phyloP scores from a whole-genome alignment of 2,888 invertebrate species.

The Acanthococcus lagerstroemiae region DNA sequence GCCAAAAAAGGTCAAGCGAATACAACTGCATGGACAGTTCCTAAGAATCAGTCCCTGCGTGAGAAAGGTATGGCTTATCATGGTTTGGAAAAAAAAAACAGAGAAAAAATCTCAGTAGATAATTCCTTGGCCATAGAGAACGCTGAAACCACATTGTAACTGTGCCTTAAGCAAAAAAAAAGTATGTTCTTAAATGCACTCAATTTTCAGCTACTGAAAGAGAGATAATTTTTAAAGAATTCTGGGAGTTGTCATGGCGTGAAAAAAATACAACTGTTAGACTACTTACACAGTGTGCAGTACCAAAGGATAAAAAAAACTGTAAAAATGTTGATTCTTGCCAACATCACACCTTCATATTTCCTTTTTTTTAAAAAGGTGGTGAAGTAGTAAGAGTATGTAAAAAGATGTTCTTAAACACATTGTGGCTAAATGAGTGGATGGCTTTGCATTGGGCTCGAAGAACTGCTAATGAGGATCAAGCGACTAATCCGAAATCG shows the following conservation, averaged over 20 bases:
- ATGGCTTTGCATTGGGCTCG: constrained; percentile 18
- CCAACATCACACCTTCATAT: background rate
- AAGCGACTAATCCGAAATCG: background rate
- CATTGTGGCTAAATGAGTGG: background rate
- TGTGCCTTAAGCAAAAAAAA: background rate
- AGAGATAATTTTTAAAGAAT: background rate
- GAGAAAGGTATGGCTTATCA: too few species aligned
- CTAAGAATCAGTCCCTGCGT: background rate
- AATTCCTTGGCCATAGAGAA: background rate
- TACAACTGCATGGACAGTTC: background rate
- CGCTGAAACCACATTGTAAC: background rate
- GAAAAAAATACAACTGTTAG: background rate
- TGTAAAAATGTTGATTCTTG: background rate
- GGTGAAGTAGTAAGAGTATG: background rate
- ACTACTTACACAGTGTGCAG: background rate
- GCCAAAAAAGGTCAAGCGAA: background rate
- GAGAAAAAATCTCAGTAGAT: background rate
- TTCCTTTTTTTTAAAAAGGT: background rate
- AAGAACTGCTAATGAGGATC: background rate
- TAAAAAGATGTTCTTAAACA: constrained; percentile 14
- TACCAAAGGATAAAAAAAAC: background rate
- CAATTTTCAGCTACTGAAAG: background rate
- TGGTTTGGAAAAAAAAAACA: too few species aligned
- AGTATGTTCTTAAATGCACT: background rate
- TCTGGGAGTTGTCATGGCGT: background rate